phyloP scores from a whole-genome alignment of 1,140 invertebrate genomes.

The Atta colombica region DNA sequence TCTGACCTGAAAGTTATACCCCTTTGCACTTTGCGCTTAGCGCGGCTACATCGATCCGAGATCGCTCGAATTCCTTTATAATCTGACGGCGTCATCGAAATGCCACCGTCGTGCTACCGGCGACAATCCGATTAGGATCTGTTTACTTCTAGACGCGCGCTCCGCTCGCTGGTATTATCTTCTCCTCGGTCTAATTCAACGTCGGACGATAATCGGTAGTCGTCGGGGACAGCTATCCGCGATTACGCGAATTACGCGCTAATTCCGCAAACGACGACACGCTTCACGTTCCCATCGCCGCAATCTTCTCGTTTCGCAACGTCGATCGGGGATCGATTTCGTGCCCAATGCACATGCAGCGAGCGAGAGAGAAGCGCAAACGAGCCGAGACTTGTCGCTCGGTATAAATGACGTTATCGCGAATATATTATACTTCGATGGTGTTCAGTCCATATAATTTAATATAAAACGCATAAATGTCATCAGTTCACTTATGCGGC shows the following conservation, averaged over 20 bases:
- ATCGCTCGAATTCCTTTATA: slow-evolving; percentile 44
- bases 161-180: neutral
- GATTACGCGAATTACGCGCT: slow-evolving; percentile 49
- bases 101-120: slow-evolving; percentile 37
- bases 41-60: neutral
- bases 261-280: slow-evolving; percentile 42
- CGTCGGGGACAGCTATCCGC: neutral
- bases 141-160: neutral
- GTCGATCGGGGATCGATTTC: slow-evolving; percentile 41
- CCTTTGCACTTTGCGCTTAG: neutral
- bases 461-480: slow-evolving; percentile 3
- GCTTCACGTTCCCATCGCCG: slow-evolving; percentile 25
- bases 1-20: neutral
- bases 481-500: neutral
- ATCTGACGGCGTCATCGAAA: slow-evolving; percentile 28
- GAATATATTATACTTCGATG: neutral
- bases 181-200: neutral
- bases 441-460: neutral
- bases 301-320: slow-evolving; percentile 51
- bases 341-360: neutral
- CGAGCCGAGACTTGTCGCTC: slow-evolving; percentile 2
- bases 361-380: neutral
- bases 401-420: slow-evolving; percentile 34
- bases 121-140: slow-evolving; percentile 39
- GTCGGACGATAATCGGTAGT: neutral